phyloP scores from a whole-genome alignment of 30 jellyfish, hydroid and myxozoan species.

The Chironex yamaguchii region DNA sequence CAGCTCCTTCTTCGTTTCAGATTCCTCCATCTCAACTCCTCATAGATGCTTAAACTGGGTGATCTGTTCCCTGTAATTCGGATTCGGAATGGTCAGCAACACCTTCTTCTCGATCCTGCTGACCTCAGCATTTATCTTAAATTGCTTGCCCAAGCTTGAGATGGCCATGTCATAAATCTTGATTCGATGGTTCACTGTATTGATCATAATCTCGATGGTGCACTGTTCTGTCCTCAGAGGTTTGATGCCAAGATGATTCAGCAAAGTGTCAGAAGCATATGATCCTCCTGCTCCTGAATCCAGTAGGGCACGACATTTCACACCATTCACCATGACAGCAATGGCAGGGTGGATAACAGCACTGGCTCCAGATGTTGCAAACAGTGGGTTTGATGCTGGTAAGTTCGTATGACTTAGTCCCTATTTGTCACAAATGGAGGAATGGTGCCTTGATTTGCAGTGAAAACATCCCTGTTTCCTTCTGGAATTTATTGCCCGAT shows the following conservation, averaged over 20 bases:
- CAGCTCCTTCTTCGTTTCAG: constrained; percentile 18
- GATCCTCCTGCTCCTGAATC: constrained; percentile 88
- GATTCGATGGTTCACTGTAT: constrained; percentile 9
- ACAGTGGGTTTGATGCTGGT: constrained; percentile 13
- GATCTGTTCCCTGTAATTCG: constrained; percentile 27
- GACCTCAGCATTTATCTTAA: constrained; percentile 28
- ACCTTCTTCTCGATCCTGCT: constrained; percentile 53
- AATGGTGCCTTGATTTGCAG: constrained; percentile 43
- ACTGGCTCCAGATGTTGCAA: constrained; percentile 26
- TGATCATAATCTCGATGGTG: constrained; percentile 63
- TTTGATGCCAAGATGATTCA: constrained; percentile 1
- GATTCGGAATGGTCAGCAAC: constrained; percentile 60
- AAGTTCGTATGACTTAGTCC: too few relatives aligned
- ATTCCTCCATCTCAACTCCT: constrained; percentile 56
- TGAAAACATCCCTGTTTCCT: constrained; percentile 28
- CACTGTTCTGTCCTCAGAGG: constrained; percentile 67
- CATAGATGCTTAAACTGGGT: constrained; percentile 50
- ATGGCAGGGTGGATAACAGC: constrained; percentile 22
- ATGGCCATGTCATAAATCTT: constrained; percentile 49
- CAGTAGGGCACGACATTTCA: constrained; percentile 56
- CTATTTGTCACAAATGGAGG: neutral
- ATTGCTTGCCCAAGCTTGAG: constrained; percentile 2
- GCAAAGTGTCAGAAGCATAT: constrained; percentile 46
- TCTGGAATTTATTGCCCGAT: constrained; percentile 58
- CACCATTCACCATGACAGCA: constrained; percentile 21